These are phyloP conservation scores for Sisyra terminalis DNA, from an alignment of 2,888 invertebrate genomes.

Conservation along the genomic window DNA sequence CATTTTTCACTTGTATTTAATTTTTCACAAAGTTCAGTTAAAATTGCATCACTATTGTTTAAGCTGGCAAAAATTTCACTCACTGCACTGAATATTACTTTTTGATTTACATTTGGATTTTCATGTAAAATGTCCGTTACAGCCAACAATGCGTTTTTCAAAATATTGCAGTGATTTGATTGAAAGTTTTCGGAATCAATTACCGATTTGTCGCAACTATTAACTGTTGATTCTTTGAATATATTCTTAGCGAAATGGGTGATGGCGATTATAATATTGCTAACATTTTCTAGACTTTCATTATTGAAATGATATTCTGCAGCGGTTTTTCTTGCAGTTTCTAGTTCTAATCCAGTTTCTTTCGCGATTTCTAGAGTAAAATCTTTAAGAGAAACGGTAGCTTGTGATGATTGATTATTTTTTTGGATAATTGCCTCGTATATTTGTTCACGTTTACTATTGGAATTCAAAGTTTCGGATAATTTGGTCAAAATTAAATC, in stretches of 20 bases:
- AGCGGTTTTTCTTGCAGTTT: neutral
- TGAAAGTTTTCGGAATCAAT: neutral
- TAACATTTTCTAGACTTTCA: constrained; percentile 1
- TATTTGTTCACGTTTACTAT: constrained; percentile 22
- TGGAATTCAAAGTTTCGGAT: constrained; percentile 21
- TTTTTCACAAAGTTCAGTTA: neutral
- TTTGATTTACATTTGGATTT: neutral
- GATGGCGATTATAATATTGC: neutral
- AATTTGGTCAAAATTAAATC: constrained; percentile 20
- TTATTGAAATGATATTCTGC: neutral
- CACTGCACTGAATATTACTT: constrained; percentile 3
- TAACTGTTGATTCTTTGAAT: neutral
- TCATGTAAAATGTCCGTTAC: constrained; percentile 4
- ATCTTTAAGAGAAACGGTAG: neutral
- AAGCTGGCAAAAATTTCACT: constrained; percentile 4
- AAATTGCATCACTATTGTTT: neutral
- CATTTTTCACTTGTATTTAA: neutral
- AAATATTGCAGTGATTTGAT: neutral
- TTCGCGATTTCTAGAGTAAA: neutral
- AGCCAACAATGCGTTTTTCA: constrained; percentile 6
- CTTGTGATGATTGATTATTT: neutral
- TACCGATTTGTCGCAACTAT: neutral
- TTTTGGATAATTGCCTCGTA: constrained; percentile 13
- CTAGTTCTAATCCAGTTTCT: constrained; percentile 1
- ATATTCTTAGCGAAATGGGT: constrained; percentile 5